A percentile compares a stretch with the other conserved stretches of the same genome.
These are phyloP conservation scores for Condylostylus longicornis DNA, from an alignment of 1,140 invertebrate species.

Conservation along the genomic window DNA sequence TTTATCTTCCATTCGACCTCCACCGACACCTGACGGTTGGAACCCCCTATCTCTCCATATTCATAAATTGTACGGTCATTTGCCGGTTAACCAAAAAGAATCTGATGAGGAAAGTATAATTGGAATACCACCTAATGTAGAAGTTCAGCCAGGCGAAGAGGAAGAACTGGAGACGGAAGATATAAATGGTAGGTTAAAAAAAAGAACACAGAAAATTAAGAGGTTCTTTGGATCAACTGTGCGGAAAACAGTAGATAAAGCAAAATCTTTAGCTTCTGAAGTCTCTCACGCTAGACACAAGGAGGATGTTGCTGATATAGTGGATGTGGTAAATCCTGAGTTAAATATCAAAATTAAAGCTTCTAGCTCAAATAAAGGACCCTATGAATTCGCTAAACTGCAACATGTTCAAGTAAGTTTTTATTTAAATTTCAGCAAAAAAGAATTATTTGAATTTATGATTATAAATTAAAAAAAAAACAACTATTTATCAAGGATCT, in stretches of 20 bases:
- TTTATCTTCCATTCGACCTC: constrained; percentile 28
- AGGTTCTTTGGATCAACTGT: constrained; percentile 73
- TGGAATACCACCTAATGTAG: constrained; percentile 48
- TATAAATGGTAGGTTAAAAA: constrained; percentile 31
- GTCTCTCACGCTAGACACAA: constrained; percentile 70
- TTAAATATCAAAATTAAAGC: constrained; percentile 84
- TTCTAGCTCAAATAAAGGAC: constrained; percentile 87
- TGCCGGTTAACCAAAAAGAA: constrained; percentile 34
- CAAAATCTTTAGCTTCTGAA: constrained; percentile 77
- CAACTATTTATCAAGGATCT: constrained; percentile 40
- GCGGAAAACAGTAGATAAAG: constrained; percentile 77
- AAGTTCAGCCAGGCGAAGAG: constrained; percentile 42
- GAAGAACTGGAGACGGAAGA: constrained; percentile 32
- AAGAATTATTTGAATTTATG: no score
- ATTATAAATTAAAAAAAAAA: not conserved
- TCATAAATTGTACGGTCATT: constrained; percentile 52
- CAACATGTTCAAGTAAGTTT: constrained; percentile 40
- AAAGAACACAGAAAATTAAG: constrained; percentile 54
- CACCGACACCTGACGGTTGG: constrained; percentile 31
- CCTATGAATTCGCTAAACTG: constrained; percentile 71
- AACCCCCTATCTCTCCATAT: constrained; percentile 84
- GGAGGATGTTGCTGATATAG: constrained; percentile 69
- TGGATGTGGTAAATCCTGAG: constrained; percentile 70
- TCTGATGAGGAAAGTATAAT: constrained; percentile 76
- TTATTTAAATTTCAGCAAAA: no score